Evolutionary conservation across 2,888 invertebrate genomes (phyloP).

Genomic region (Rotaria sp.): DNA sequence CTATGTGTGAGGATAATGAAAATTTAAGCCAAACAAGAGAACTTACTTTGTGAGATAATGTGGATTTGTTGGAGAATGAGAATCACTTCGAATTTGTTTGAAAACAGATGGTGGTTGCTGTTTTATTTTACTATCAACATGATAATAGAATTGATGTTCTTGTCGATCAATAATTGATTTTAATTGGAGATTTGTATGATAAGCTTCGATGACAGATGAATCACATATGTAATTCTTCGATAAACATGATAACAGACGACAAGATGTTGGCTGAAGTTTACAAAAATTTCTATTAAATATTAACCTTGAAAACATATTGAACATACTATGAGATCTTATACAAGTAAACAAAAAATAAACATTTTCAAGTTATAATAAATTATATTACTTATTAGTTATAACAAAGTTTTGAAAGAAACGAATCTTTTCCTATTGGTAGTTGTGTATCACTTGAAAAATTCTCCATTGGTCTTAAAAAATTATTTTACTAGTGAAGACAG

Average conservation of each 20-base stretch:
- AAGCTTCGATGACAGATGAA: not conserved
- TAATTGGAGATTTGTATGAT: not conserved
- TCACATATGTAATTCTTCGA: slow-evolving; percentile 5
- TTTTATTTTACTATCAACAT: not conserved
- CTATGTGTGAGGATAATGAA: too few relatives aligned
- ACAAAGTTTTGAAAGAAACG: too few relatives aligned
- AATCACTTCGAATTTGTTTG: not conserved
- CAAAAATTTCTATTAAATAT: not conserved
- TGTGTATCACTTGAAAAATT: too few relatives aligned
- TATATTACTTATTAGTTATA: too few relatives aligned
- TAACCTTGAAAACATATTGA: not conserved
- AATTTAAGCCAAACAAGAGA: not conserved
- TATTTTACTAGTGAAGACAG: too few relatives aligned
- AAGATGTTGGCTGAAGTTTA: not conserved
- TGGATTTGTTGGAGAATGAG: not conserved
- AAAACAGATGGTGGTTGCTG: not conserved
- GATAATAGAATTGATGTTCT: not conserved
- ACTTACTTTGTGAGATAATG: not conserved
- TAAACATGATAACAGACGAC: not conserved
- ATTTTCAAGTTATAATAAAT: too few relatives aligned
- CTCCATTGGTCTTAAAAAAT: not conserved
- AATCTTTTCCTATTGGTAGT: too few relatives aligned
- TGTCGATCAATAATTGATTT: not conserved
- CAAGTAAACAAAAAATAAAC: too few relatives aligned
- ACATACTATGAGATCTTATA: too few relatives aligned